Evolutionary conservation across 2,888 invertebrate species (phyloP).

Genomic region (Slavum lentiscoides): DNA sequence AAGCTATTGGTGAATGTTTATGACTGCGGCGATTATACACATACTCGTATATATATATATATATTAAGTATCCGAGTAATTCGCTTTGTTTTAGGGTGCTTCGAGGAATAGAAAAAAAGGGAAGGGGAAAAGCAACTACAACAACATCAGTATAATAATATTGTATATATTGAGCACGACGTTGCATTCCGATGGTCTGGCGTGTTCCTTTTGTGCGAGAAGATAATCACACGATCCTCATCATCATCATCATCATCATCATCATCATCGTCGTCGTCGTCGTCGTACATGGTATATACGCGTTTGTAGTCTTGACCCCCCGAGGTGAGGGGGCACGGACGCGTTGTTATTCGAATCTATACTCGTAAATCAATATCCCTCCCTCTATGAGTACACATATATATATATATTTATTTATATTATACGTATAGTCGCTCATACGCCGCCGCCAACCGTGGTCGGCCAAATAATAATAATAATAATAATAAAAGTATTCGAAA

Average conservation of each 20-base stretch:
- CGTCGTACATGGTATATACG: too few relatives aligned
- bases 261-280: too few relatives aligned
- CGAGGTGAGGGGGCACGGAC: constrained; percentile 42
- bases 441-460: constrained; percentile 16
- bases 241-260: background rate
- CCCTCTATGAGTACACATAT: too few relatives aligned
- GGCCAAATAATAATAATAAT: constrained; percentile 21
- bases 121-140: constrained; percentile 26
- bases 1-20: constrained; percentile 34
- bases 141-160: background rate
- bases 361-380: constrained; percentile 51
- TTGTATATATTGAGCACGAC: background rate
- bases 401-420: too few relatives aligned
- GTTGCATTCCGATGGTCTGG: constrained; percentile 46
- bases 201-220: constrained; percentile 48
- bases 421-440: too few relatives aligned
- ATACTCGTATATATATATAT: too few relatives aligned
- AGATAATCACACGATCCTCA: constrained; percentile 44
- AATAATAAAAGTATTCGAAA: constrained; percentile 37
- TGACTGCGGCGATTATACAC: background rate
- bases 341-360: constrained; percentile 41
- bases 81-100: constrained; percentile 52
- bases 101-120: constrained; percentile 23
- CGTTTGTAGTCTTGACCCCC: constrained; percentile 23
- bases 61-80: background rate